Percentiles rank a stretch among this genome's conserved stretches.
Evolutionary conservation across 2,888 invertebrate genomes (phyloP).

Genomic region (Pollenia labialis): DNA sequence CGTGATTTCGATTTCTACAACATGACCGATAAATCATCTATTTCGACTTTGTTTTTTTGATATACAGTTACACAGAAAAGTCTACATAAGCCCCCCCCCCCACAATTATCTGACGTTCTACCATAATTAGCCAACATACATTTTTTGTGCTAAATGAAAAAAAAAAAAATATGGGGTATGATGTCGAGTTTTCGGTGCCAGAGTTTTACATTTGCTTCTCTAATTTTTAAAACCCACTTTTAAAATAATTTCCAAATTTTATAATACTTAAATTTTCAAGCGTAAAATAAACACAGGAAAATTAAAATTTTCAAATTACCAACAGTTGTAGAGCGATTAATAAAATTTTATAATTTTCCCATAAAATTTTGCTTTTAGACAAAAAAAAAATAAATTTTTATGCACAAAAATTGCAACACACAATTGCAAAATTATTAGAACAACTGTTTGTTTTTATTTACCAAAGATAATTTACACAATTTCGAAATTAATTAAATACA

Average conservation of each 20-base stretch:
- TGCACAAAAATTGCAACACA: conserved; percentile 1
- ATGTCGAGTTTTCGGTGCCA: no score
- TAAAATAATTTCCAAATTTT: conserved; percentile 6
- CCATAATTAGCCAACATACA: no score
- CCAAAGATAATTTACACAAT: neutral
- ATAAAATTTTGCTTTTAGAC: conserved; percentile 18
- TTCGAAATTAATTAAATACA: conserved; percentile 13
- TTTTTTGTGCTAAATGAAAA: no score
- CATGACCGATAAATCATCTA: no score
- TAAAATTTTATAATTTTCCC: conserved; percentile 24
- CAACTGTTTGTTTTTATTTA: conserved; percentile 43
- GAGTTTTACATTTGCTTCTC: no score
- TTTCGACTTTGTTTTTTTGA: no score
- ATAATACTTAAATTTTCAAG: neutral
- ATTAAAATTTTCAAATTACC: neutral
- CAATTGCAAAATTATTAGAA: conserved; percentile 43
- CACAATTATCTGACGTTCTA: no score
- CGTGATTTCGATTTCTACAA: no score
- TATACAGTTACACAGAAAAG: no score
- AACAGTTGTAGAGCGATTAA: conserved; percentile 65
- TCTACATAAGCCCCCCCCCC: no score
- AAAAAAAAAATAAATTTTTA: neutral
- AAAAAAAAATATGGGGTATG: no score
- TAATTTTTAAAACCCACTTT: no score
- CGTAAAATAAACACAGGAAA: neutral